Evolutionary conservation across 2,113 vertebrate genomes (phyloP).

Genomic region (Thymallus thymallus): DNA sequence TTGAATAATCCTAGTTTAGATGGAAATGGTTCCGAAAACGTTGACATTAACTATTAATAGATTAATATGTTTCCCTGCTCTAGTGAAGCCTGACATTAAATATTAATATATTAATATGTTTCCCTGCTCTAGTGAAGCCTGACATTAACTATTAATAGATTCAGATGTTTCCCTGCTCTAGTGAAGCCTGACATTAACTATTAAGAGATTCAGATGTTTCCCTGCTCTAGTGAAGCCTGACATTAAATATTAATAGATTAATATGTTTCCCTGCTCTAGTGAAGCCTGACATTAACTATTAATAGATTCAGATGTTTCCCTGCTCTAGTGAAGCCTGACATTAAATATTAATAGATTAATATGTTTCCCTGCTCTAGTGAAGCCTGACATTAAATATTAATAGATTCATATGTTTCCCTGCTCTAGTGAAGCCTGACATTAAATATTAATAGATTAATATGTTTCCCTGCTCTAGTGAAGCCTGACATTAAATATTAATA

Average conservation of each 20-base stretch:
- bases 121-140: too few relatives aligned
- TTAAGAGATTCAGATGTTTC: conserved; percentile 54
- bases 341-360: conserved; percentile 76
- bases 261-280: conserved; percentile 62
- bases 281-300: conserved; percentile 78
- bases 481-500: conserved; percentile 78
- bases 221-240: too few relatives aligned
- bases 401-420: too few relatives aligned
- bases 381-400: conserved; percentile 29
- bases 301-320: conserved; percentile 60
- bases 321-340: conserved; percentile 80
- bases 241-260: too few relatives aligned
- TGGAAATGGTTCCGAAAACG: conserved; percentile 27
- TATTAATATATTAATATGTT: too few relatives aligned
- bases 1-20: neutral
- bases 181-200: conserved; percentile 78
- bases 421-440: too few relatives aligned
- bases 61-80: conserved; percentile 60
- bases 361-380: conserved; percentile 55
- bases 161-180: conserved; percentile 58
- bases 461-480: conserved; percentile 71
- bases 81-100: too few relatives aligned
- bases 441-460: too few relatives aligned
- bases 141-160: too few relatives aligned
- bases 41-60: conserved; percentile 77